These are phyloP conservation scores for Lissocephala sabroskyi DNA, from an alignment of 2,888 invertebrate genomes.

Conservation along the genomic window DNA sequence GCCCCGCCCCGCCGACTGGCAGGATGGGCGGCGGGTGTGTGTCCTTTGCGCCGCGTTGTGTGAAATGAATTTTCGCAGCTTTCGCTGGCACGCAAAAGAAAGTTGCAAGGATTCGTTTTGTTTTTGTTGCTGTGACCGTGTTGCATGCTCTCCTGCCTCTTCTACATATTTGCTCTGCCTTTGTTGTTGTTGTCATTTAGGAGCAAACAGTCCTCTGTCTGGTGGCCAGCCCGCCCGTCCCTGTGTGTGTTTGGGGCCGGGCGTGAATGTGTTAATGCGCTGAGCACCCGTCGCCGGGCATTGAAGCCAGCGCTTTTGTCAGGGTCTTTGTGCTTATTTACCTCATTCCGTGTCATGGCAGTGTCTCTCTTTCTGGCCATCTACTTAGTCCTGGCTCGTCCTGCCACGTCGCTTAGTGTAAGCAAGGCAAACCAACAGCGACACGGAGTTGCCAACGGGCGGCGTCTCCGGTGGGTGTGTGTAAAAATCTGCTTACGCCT, in stretches of 20 bases:
- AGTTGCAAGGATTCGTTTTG: conserved; percentile 36
- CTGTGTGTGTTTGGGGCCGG: conserved; percentile 16
- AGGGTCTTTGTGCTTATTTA: too few relatives aligned
- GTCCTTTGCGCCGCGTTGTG: not conserved
- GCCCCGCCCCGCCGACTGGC: not conserved
- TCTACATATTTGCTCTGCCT: conserved; percentile 14
- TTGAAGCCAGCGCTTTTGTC: too few relatives aligned
- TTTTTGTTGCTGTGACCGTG: conserved; percentile 48
- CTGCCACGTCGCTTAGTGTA: not conserved
- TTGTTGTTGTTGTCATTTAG: conserved; percentile 5
- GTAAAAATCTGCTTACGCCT: conserved; percentile 60
- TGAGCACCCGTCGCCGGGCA: too few relatives aligned
- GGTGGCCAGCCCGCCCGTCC: conserved; percentile 7
- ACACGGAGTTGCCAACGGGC: conserved; percentile 1
- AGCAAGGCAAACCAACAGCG: too few relatives aligned
- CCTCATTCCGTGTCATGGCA: conserved; percentile 1
- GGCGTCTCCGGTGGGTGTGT: conserved; percentile 17
- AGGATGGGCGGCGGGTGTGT: not conserved
- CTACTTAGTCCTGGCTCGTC: not conserved
- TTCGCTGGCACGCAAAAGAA: conserved; percentile 30
- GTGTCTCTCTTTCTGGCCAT: not conserved
- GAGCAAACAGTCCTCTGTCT: too few relatives aligned
- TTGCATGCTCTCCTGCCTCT: not conserved
- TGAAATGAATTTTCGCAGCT: conserved; percentile 40
- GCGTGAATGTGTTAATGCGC: conserved; percentile 54